Evolutionary conservation across 2,797 vertebrate genomes (phyloP).

Genomic region (Rhinophrynus dorsalis): DNA sequence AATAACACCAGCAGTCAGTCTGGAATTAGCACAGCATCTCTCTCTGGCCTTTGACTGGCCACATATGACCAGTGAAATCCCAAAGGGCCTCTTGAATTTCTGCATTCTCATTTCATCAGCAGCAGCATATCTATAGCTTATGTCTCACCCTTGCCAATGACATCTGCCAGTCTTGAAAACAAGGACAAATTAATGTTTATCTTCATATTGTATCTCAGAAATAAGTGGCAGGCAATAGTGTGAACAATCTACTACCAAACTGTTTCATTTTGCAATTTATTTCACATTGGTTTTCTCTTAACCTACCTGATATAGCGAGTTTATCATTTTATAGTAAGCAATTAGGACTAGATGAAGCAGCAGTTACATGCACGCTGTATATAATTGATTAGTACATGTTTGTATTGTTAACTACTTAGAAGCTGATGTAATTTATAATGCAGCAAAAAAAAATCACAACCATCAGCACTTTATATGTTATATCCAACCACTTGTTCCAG

Average conservation of each 20-base stretch:
- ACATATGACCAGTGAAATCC: slow-evolving; percentile 95
- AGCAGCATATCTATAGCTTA: slow-evolving; percentile 84
- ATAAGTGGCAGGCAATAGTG: slow-evolving; percentile 53
- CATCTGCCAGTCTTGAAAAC: slow-evolving; percentile 97
- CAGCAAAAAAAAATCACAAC: not conserved
- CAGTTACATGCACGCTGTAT: not conserved
- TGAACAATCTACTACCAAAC: slow-evolving; percentile 57
- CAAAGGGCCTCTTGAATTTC: slow-evolving; percentile 93
- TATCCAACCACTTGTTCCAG: too few species aligned
- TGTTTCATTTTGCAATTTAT: slow-evolving; percentile 64
- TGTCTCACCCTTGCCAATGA: slow-evolving; percentile 82
- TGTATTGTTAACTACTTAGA: slow-evolving; percentile 22
- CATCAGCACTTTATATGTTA: too few species aligned
- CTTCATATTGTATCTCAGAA: slow-evolving; percentile 62
- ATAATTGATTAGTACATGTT: slow-evolving; percentile 38
- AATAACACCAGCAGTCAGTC: slow-evolving; percentile 65
- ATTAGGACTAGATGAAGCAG: slow-evolving; percentile 49
- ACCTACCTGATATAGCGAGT: slow-evolving; percentile 60
- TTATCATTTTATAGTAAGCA: slow-evolving; percentile 49
- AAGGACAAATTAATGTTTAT: slow-evolving; percentile 80
- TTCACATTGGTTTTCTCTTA: slow-evolving; percentile 58
- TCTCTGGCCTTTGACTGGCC: slow-evolving; percentile 86
- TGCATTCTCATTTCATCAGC: slow-evolving; percentile 88
- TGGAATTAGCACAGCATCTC: slow-evolving; percentile 74
- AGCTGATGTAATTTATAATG: not conserved